Conservation (phyloP, 2,888 invertebrate genomes). For the Dynastes tityus region DNA sequence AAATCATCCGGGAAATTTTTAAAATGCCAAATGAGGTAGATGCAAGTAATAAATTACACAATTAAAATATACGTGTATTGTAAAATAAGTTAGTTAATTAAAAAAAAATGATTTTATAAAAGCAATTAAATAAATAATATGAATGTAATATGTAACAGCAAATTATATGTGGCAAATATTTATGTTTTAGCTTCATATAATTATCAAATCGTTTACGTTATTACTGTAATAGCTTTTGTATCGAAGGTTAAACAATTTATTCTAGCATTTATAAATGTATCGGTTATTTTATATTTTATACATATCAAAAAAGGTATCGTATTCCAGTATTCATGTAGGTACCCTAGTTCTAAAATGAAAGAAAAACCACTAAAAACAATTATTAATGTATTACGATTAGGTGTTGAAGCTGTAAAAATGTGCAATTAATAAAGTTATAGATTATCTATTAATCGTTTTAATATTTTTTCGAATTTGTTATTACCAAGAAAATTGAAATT, state of each 20-base stretch:
- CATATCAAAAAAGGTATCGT: conserved; percentile 42
- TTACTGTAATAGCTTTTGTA: conserved; percentile 28
- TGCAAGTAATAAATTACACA: conserved; percentile 8
- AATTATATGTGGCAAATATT: neutral
- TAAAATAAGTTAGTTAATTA: neutral
- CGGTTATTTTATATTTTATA: conserved; percentile 37
- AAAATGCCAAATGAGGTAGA: neutral
- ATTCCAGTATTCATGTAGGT: conserved; percentile 16
- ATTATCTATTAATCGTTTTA: conserved; percentile 34
- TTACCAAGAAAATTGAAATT: too few species aligned
- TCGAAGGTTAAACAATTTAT: conserved; percentile 21
- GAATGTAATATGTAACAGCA: neutral
- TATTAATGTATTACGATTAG: conserved; percentile 47
- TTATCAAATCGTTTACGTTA: conserved; percentile 1
- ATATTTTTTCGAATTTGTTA: neutral
- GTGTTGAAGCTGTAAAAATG: conserved; percentile 53
- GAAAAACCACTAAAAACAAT: conserved; percentile 5
- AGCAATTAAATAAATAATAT: conserved; percentile 6
- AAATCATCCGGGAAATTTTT: neutral
- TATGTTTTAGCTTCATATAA: neutral
- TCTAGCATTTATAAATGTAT: conserved; percentile 19
- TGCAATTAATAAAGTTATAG: conserved; percentile 53
- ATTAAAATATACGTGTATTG: conserved; percentile 4
- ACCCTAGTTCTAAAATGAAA: conserved; percentile 4
- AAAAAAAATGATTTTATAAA: conserved; percentile 17